Conservation (phyloP, 2,797 vertebrate genomes). For the Salarias fasciatus region DNA sequence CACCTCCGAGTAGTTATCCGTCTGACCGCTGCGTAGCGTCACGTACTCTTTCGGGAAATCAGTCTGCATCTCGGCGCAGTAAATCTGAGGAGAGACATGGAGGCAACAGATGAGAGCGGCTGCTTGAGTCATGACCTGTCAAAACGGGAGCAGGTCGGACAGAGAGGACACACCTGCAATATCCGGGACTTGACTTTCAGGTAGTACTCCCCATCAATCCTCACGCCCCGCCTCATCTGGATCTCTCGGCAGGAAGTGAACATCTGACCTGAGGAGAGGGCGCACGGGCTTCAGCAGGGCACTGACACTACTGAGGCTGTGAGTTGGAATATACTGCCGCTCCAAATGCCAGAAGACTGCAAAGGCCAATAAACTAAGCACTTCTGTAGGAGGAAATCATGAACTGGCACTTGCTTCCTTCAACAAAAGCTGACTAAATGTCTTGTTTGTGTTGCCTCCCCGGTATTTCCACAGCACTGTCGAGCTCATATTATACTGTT, state of each 20-base stretch:
- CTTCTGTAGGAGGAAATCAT: not conserved
- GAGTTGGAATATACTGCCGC: not conserved
- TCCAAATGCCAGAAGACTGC: conserved; percentile 10
- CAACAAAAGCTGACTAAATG: conserved; percentile 16
- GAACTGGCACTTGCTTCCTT: conserved; percentile 16
- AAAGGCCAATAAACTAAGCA: conserved; percentile 18
- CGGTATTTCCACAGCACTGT: conserved; percentile 41
- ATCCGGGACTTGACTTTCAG: conserved; percentile 88
- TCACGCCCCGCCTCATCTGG: conserved; percentile 85
- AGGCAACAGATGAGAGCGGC: conserved; percentile 30
- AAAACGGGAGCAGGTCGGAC: conserved; percentile 23
- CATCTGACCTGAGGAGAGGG: conserved; percentile 82
- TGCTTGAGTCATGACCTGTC: conserved; percentile 34
- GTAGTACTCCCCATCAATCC: conserved; percentile 90
- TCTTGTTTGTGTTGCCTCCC: conserved; percentile 28
- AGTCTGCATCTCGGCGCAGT: conserved; percentile 92
- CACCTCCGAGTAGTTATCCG: conserved; percentile 97
- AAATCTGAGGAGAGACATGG: conserved; percentile 82
- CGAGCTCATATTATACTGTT: conserved; percentile 22
- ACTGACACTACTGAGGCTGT: conserved; percentile 3
- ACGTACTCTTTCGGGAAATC: conserved; percentile 92
- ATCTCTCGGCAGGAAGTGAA: conserved; percentile 89
- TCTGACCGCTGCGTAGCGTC: conserved; percentile 90
- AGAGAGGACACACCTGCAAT: conserved; percentile 86
- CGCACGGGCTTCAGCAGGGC: not conserved